Conservation (phyloP, 2,888 invertebrate species). For the Pristionchus fissidentatus region DNA sequence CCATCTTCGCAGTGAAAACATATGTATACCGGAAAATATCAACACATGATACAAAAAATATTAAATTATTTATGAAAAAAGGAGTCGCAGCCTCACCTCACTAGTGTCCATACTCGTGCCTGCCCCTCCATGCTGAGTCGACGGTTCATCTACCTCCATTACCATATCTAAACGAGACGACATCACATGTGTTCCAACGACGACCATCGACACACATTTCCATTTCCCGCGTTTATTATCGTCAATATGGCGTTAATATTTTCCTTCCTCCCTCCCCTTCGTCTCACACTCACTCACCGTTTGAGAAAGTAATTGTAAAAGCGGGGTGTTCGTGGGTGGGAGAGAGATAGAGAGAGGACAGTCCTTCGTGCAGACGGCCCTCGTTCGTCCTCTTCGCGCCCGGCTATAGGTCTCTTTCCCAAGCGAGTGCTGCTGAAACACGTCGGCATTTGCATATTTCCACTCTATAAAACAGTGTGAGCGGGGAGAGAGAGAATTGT, state of each 20-base stretch:
- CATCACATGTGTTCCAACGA: background rate
- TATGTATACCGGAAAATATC: too few species aligned
- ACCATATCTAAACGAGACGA: conserved; percentile 46
- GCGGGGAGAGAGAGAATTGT: background rate
- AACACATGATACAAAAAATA: too few species aligned
- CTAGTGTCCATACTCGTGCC: conserved; percentile 66
- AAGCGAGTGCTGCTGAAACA: conserved; percentile 30
- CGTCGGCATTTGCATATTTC: conserved; percentile 11
- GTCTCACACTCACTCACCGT: background rate
- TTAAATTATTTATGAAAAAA: background rate
- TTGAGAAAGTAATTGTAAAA: conserved; percentile 41
- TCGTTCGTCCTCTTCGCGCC: background rate
- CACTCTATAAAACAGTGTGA: background rate
- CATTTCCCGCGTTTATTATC: too few species aligned
- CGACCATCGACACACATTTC: background rate
- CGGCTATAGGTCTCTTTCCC: conserved; percentile 31
- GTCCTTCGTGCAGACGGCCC: background rate
- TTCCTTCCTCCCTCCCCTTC: background rate
- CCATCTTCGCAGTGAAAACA: background rate
- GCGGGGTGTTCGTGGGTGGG: too few species aligned
- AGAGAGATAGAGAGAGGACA: background rate
- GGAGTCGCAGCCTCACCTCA: conserved; percentile 47
- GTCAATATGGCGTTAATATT: too few species aligned
- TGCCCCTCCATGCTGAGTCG: conserved; percentile 46
- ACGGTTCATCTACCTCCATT: conserved; percentile 66